Percentiles rank a stretch among this genome's conserved stretches.
These are phyloP conservation scores for Lycopodina hypogea DNA, from an alignment of 37 sponge, comb jelly and placozoan genomes.

Conservation along the genomic window DNA sequence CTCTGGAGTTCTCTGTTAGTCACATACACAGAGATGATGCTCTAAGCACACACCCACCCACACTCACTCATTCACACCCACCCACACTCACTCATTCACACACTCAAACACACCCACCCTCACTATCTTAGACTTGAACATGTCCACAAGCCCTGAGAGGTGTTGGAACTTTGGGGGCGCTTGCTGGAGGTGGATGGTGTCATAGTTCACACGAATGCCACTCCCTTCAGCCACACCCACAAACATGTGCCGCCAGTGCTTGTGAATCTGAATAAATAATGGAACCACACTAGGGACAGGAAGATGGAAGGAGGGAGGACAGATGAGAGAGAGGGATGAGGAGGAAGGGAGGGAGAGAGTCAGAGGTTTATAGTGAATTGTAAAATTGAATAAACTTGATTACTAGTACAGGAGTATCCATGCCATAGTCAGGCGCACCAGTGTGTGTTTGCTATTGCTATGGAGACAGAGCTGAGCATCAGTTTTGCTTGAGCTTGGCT, in stretches of 20 bases:
- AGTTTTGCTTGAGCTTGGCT: slow-evolving; percentile 83
- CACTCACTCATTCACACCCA: too few relatives aligned
- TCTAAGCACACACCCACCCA: too few relatives aligned
- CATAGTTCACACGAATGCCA: slow-evolving; percentile 51
- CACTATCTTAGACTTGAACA: slow-evolving; percentile 85
- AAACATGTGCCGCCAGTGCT: slow-evolving; percentile 83
- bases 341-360: neutral
- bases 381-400: neutral
- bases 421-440: slow-evolving; percentile 41
- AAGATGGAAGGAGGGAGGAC: neutral
- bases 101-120: too few relatives aligned
- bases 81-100: too few relatives aligned
- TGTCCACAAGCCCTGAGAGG: slow-evolving; percentile 84
- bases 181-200: slow-evolving; percentile 74
- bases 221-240: slow-evolving; percentile 76
- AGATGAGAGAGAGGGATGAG: neutral
- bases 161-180: slow-evolving; percentile 80
- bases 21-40: too few relatives aligned
- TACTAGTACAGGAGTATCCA: too few relatives aligned
- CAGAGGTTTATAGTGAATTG: neutral
- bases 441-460: slow-evolving; percentile 76
- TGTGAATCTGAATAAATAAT: slow-evolving; percentile 80
- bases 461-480: slow-evolving; percentile 74
- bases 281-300: slow-evolving; percentile 47
- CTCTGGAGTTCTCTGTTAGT: too few relatives aligned